These are phyloP conservation scores for Zootoca vivipara DNA, from an alignment of 2,113 vertebrate genomes.

Conservation along the genomic window DNA sequence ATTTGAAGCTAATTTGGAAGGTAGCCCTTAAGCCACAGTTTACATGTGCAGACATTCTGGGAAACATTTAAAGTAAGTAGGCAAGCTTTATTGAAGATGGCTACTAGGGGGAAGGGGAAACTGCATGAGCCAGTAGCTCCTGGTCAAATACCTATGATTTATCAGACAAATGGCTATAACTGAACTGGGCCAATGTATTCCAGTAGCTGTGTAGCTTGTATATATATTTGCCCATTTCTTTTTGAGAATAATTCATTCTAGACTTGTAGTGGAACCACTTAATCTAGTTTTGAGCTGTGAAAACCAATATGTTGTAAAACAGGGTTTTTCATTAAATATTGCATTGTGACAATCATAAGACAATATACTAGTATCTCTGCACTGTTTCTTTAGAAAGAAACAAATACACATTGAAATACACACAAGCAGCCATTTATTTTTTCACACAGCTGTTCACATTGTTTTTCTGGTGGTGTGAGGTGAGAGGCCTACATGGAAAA, in stretches of 20 bases:
- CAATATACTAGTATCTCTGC: background rate
- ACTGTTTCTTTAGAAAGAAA: background rate
- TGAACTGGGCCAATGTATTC: background rate
- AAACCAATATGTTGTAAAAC: background rate
- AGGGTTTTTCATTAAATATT: slow-evolving; percentile 4
- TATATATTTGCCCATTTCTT: background rate
- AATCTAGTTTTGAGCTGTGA: background rate
- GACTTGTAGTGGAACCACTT: background rate
- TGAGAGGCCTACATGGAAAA: background rate
- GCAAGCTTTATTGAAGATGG: background rate
- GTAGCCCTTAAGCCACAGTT: background rate
- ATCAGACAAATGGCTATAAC: background rate
- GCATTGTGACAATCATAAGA: slow-evolving; percentile 56
- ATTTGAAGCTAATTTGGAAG: background rate
- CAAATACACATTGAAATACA: too few relatives aligned
- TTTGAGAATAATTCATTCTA: background rate
- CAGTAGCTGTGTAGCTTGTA: background rate
- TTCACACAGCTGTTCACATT: background rate
- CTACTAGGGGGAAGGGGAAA: background rate
- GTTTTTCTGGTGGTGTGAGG: background rate
- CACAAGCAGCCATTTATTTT: background rate
- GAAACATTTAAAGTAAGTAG: background rate
- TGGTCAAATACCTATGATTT: background rate
- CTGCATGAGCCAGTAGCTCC: too few relatives aligned
- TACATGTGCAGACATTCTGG: background rate